Percentiles rank a stretch among this genome's conserved stretches.
Conservation (phyloP, 2,113 vertebrate species). For the Pachycephala philippinensis region DNA sequence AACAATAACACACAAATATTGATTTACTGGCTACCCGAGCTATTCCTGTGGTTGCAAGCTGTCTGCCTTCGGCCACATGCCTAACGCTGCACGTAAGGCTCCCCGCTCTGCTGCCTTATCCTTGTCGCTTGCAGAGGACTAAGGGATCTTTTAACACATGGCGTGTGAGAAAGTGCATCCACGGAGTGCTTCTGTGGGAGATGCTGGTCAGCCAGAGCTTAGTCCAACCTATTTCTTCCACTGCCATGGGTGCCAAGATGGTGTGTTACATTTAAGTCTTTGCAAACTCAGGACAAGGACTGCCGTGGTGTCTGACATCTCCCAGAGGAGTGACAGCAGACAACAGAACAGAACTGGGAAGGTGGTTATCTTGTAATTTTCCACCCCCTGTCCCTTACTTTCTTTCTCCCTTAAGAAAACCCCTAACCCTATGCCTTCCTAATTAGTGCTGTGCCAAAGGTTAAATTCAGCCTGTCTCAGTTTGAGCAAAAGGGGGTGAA, state of each 20-base stretch:
- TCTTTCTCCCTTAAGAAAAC: not conserved
- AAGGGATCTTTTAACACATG: not conserved
- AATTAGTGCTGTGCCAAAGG: not conserved
- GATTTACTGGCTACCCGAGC: not conserved
- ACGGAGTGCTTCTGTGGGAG: not conserved
- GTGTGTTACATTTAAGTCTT: not conserved
- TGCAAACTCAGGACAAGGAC: not conserved
- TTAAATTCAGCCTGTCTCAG: not conserved
- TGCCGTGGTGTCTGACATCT: not conserved
- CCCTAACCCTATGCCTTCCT: not conserved
- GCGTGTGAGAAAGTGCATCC: accelerated
- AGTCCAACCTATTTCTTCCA: not conserved
- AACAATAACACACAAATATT: not conserved
- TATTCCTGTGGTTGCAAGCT: not conserved
- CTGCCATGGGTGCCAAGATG: accelerated
- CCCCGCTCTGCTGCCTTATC: not conserved
- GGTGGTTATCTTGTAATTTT: not conserved
- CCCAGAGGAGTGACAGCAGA: not conserved
- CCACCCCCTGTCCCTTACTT: not conserved
- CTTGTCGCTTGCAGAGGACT: not conserved
- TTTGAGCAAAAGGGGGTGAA: not conserved
- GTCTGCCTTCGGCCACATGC: not conserved
- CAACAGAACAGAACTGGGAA: not conserved
- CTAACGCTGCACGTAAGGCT: accelerated
- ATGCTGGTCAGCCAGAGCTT: not conserved